Evolutionary conservation across 92 coral and sea anemone species (phyloP), one percentile per base, ranked within the genome.

Genomic region (Meandrina meandrites): DNA sequence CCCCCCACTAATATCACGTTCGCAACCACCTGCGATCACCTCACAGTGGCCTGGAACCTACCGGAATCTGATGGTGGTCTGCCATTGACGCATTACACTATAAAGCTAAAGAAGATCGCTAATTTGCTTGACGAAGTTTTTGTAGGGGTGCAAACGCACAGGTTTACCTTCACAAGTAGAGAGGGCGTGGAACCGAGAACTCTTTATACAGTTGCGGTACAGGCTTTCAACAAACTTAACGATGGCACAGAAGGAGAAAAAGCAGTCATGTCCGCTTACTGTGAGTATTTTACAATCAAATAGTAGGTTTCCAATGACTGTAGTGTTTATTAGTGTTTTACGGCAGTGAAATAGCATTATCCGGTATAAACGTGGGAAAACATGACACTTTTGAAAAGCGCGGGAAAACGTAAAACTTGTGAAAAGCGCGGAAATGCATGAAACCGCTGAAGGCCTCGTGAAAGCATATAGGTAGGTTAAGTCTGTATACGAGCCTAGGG

Each of bases 11-110:
- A 92, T 50, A 45, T 94, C 86, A 86, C 94, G 64, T 66, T 89
- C 30, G 42, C n/a, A 47, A 58, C 88, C 62, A 83, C 94, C 13
- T 94, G 98, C 76, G 93, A 91, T 75, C 93, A 93, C 80, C 64
- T 94, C 45, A 92, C 98, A 60, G 91, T 92, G 71, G 22, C 75
- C 40, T 94, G 98, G 98, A 79, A 56, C 35, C 72, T 83, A 2
- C 98, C 98, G 15, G 47, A 58, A 15, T 80, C 86, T 47, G 89
- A 91, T 47, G 98, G 98, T 34, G 98, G 98, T 50, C 78, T 92
- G 17, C 92, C 95, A 14, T 71, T 94, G 75, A 79, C 83, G 42
- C 90, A 81, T 18, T 94, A 92, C 87, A 81, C 84, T 37, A 86
- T 90, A 80, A 84, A 91, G 84, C 89, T 94, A 35, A 70, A 70